phyloP scores from a whole-genome alignment of 2,113 vertebrate species.

The Odobenus rosmarus region DNA sequence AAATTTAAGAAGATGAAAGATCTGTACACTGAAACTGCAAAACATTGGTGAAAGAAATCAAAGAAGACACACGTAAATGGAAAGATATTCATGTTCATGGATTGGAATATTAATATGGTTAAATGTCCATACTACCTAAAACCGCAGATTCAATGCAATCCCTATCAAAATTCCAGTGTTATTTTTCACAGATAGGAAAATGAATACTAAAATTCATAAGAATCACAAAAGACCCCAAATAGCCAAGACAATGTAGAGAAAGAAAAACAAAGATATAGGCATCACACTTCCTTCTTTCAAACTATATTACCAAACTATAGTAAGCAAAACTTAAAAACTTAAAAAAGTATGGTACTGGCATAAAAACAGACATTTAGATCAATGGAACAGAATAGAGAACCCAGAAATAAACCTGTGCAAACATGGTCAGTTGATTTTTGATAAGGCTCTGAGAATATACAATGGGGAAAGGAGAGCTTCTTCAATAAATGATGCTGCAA shows the following conservation, averaged over 20 bases:
- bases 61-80: background rate
- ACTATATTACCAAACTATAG: background rate
- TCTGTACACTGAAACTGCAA: background rate
- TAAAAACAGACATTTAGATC: background rate
- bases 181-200: background rate
- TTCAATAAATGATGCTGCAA: background rate
- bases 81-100: background rate
- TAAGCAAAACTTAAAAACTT: background rate
- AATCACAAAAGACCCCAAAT: background rate
- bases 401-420: background rate
- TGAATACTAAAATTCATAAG: background rate
- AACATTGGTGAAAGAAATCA: background rate
- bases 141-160: background rate
- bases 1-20: background rate
- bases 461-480: background rate
- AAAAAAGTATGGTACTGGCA: background rate
- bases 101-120: background rate
- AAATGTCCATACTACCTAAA: background rate
- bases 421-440: background rate
- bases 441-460: background rate
- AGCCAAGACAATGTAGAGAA: background rate
- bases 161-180: background rate
- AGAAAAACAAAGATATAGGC: background rate
- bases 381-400: background rate
- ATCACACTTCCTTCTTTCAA: background rate